Evolutionary conservation across 2,888 invertebrate species (phyloP).

Genomic region (Drosophila anomalipes): DNA sequence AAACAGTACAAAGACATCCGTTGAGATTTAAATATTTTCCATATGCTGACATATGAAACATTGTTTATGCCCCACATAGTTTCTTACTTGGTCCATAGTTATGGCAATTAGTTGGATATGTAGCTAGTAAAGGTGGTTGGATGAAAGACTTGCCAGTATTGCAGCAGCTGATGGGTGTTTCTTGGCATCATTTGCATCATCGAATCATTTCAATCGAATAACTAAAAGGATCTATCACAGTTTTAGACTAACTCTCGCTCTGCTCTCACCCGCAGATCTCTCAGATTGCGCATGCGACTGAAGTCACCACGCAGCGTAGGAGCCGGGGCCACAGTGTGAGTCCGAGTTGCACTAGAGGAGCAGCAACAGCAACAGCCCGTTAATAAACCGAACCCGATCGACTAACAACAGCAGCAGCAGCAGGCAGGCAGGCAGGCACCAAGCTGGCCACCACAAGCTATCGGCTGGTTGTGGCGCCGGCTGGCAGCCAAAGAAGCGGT

Average conservation of each 20-base stretch:
- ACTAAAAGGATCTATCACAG: background rate
- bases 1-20: background rate
- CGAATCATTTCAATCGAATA: background rate
- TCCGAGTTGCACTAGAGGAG: conserved; percentile 4
- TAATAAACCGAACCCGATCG: background rate
- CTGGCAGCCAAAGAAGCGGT: conserved; percentile 60
- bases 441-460: conserved; percentile 75
- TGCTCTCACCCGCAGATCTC: background rate
- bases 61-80: too few relatives aligned
- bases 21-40: too few relatives aligned
- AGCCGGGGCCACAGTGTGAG: background rate
- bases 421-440: conserved; percentile 15
- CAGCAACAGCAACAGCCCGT: conserved; percentile 5
- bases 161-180: background rate
- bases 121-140: background rate
- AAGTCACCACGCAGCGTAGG: background rate
- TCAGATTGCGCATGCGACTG: conserved; percentile 51
- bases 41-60: too few relatives aligned
- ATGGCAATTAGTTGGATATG: background rate
- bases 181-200: background rate
- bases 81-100: background rate
- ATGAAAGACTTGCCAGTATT: background rate
- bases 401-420: background rate
- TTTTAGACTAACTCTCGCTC: background rate
- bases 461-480: conserved; percentile 69